Conservation (phyloP, 2,113 vertebrate genomes). For the Passerina amoena region DNA sequence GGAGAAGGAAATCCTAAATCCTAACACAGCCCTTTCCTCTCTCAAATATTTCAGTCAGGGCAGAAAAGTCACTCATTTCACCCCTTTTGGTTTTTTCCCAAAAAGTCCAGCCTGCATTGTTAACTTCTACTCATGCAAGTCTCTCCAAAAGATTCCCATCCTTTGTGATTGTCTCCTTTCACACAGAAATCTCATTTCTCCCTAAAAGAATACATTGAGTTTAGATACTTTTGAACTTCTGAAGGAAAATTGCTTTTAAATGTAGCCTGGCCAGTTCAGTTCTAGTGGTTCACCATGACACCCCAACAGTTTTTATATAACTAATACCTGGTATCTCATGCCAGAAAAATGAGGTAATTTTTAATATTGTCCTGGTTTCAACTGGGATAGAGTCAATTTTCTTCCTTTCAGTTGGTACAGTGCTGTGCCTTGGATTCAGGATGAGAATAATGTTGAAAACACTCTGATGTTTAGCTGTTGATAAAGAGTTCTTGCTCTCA, state of each 20-base stretch:
- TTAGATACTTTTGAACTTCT: neutral
- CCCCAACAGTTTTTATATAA: neutral
- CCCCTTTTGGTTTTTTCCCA: accelerated
- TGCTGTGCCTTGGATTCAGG: neutral
- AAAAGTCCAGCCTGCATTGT: neutral
- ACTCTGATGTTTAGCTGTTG: neutral
- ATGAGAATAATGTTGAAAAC: neutral
- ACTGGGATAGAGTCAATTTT: neutral
- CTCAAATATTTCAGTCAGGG: neutral
- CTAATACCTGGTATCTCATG: neutral
- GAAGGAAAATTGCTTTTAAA: neutral
- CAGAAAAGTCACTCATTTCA: neutral
- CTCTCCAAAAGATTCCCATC: neutral
- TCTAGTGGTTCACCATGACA: neutral
- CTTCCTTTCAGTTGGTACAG: neutral
- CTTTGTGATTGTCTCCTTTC: neutral
- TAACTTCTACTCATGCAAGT: neutral
- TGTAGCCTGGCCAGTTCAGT: neutral
- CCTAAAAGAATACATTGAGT: neutral
- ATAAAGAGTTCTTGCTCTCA: neutral
- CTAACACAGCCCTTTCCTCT: neutral
- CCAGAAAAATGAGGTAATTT: neutral
- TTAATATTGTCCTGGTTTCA: neutral
- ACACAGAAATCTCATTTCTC: neutral
- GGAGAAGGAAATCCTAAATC: neutral